Base-by-base conservation (phyloP, 2,113 vertebrate species). In the Ptychochromis oligacanthus region DNA sequence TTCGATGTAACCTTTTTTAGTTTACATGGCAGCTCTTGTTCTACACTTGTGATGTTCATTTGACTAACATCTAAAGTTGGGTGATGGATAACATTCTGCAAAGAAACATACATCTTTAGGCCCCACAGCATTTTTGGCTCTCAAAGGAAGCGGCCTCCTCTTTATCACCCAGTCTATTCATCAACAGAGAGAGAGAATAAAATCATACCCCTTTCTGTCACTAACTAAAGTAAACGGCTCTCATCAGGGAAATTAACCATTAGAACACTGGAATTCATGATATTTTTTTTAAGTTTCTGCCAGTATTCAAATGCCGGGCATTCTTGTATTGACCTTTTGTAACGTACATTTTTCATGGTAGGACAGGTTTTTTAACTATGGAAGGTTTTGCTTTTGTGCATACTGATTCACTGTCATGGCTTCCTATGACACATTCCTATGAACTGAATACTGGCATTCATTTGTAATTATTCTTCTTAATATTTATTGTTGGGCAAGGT, bases 41-140 rank as follows among this genome's bases (percentile, higher is more conserved):
- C 15, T 17, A 52, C 6, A 52, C 46, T 52, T 52, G 0, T 52
- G 17, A 17, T 26, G 20, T 31, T 55, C 22, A 13, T 26, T 81
- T 28, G 14, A 24, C 36, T 18, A 1, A 6, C 15, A n/a, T 49
- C 6, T 7, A 9, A 34, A 6, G 58, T 13, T 22, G 22, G 54
- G 34, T 54, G 31, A 49, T 3, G 6, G 61, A 40, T 31, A 43
- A 65, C 36, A 64, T 52, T 54, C 60, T 31, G 7, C 20, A 9
- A 12, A 76, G 36, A 46, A 55, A 55, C 55, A 61, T 54, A 43
- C 20, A 13, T 38, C 49, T 76, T 54, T 52, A 72, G 28, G 54
- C 78, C 60, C 43, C 46, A 57, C 75, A 77, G 61, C 64, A 61
- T 82, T 7, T 62, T 36, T 72, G 40, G 11, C 40, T 85, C 61